A percentile compares a stretch with the other conserved stretches of the same genome.
Evolutionary conservation across 2,888 invertebrate species (phyloP).

Genomic region (Parapristionchus giblindavisi): DNA sequence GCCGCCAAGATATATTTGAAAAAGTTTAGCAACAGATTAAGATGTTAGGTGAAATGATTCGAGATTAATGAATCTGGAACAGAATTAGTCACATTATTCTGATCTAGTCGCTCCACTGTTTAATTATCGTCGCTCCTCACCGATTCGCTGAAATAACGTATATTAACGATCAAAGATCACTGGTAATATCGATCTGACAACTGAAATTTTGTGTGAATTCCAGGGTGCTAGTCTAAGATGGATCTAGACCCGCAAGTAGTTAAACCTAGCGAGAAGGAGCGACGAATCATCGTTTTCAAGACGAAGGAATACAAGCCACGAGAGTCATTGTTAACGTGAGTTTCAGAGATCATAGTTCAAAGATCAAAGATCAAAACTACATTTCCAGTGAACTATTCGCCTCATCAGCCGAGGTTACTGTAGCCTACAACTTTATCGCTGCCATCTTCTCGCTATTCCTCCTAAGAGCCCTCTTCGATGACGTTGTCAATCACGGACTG

Average conservation of each 20-base stretch:
- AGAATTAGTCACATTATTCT: no score
- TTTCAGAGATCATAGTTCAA: background rate
- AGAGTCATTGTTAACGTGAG: conserved; percentile 59
- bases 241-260: background rate
- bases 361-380: background rate
- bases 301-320: conserved; percentile 56
- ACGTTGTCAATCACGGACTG: conserved; percentile 60
- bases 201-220: no score
- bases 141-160: no score
- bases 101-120: no score
- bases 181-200: no score
- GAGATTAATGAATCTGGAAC: no score
- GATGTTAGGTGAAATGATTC: no score
- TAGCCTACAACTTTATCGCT: conserved; percentile 63
- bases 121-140: no score
- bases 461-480: conserved; percentile 59
- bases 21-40: no score
- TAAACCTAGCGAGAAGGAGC: conserved; percentile 11
- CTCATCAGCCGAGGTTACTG: conserved; percentile 51
- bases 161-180: no score
- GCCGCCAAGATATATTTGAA: no score
- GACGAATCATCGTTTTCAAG: conserved; percentile 47
- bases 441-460: conserved; percentile 60
- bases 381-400: conserved; percentile 39
- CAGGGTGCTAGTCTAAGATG: no score